phyloP scores from a whole-genome alignment of 30 jellyfish, hydroid and myxozoan genomes.

The Thelohanellus kitauei region DNA sequence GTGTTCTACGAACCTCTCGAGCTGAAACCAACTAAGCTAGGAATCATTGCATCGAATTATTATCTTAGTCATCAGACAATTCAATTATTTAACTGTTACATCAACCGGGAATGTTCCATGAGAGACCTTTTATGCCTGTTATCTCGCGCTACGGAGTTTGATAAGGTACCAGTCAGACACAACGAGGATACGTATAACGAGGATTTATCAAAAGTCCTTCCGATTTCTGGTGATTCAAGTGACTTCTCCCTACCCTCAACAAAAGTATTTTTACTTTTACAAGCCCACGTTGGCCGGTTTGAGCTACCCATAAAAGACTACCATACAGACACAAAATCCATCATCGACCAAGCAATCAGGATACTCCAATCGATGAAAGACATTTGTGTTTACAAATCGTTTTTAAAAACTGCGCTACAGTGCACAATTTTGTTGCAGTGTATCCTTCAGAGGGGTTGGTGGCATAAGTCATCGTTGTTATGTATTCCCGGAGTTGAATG shows the following conservation, averaged over 20 bases:
- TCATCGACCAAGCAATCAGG: conserved; percentile 72
- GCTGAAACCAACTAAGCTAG: conserved; percentile 41
- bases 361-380: conserved; percentile 75
- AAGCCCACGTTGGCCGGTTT: conserved; percentile 52
- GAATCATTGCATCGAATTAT: conserved; percentile 56
- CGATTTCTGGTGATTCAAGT: not conserved
- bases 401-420: conserved; percentile 41
- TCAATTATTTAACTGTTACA: conserved; percentile 20
- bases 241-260: conserved; percentile 3
- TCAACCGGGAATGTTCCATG: conserved; percentile 6
- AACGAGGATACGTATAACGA: conserved; percentile 63
- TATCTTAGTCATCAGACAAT: conserved; percentile 44
- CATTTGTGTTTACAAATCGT: conserved; percentile 55
- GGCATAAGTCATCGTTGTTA: conserved; percentile 22
- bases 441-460: conserved; percentile 75
- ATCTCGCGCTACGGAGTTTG: conserved; percentile 36
- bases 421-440: conserved; percentile 24
- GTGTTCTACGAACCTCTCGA: not conserved
- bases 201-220: conserved; percentile 2
- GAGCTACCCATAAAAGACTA: conserved; percentile 59
- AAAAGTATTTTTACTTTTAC: conserved; percentile 39
- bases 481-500: conserved; percentile 34
- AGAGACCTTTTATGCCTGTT: conserved; percentile 25
- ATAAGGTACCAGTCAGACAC: conserved; percentile 55
- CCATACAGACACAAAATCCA: conserved; percentile 67